Conservation (phyloP, 2,888 invertebrate genomes). For the Tipula lateralis region DNA sequence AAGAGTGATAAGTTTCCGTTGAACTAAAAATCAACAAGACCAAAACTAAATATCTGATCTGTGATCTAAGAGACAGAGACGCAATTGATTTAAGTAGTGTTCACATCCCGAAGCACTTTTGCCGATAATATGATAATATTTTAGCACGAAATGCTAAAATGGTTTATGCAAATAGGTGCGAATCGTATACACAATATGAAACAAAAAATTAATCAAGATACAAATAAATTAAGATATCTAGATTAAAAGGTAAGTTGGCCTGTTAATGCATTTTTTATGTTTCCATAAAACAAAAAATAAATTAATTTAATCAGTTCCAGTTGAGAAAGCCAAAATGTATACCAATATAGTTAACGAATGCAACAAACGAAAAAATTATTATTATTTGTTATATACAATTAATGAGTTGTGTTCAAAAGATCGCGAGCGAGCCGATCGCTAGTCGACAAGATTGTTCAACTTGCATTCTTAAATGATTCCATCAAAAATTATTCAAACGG, state of each 20-base stretch:
- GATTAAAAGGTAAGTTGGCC: background rate
- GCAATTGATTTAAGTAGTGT: too few species aligned
- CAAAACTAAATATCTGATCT: too few species aligned
- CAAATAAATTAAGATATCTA: constrained; percentile 11
- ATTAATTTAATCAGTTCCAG: background rate
- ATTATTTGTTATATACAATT: background rate
- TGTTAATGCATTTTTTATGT: background rate
- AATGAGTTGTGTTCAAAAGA: background rate
- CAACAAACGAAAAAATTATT: background rate
- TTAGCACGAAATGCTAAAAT: background rate
- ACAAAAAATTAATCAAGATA: constrained; percentile 6
- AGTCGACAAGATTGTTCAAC: background rate
- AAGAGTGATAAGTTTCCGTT: too few species aligned
- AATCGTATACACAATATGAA: background rate
- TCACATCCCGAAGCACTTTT: too few species aligned
- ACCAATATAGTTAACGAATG: too few species aligned
- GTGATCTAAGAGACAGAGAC: too few species aligned
- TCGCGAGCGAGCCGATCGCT: background rate
- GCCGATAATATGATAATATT: too few species aligned
- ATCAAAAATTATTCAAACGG: background rate
- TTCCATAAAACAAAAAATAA: background rate
- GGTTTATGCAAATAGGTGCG: background rate
- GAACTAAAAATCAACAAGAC: too few species aligned
- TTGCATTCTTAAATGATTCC: background rate
- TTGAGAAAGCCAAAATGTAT: background rate